Evolutionary conservation across 1,140 invertebrate species (phyloP).

Genomic region (Dysdera silvatica): DNA sequence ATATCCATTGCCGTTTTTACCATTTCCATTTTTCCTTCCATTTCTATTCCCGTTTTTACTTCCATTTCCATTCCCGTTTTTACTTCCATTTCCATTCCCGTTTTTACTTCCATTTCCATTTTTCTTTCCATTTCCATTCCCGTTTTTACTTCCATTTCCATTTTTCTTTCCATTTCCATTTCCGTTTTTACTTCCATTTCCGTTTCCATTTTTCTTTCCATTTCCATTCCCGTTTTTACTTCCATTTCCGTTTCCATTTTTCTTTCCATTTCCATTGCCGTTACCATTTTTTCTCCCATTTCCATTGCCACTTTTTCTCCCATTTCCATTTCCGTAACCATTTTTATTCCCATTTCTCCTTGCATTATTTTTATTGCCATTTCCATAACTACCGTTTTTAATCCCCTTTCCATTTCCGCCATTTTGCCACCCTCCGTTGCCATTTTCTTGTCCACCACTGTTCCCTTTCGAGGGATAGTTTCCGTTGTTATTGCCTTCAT

Average conservation of each 20-base stretch:
- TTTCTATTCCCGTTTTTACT: no score
- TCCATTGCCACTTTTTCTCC: background rate
- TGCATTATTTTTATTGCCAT: background rate
- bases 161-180: background rate
- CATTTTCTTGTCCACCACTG: background rate
- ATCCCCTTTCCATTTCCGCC: background rate
- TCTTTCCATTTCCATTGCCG: no score
- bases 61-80: no score
- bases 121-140: background rate
- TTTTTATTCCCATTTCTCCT: background rate
- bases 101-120: background rate
- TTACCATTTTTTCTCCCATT: background rate
- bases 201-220: slow-evolving; percentile 3
- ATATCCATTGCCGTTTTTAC: background rate
- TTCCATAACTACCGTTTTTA: background rate
- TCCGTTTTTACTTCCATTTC: background rate
- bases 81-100: background rate
- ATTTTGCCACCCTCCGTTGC: slow-evolving; percentile 9
- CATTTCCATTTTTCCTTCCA: background rate
- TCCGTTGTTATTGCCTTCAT: background rate
- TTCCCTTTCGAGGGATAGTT: background rate
- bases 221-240: no score
- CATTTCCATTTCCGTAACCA: background rate
- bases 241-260: no score
- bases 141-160: background rate